Conservation (phyloP, 1,140 invertebrate species). For the Brachionus asplanchnoidis region DNA sequence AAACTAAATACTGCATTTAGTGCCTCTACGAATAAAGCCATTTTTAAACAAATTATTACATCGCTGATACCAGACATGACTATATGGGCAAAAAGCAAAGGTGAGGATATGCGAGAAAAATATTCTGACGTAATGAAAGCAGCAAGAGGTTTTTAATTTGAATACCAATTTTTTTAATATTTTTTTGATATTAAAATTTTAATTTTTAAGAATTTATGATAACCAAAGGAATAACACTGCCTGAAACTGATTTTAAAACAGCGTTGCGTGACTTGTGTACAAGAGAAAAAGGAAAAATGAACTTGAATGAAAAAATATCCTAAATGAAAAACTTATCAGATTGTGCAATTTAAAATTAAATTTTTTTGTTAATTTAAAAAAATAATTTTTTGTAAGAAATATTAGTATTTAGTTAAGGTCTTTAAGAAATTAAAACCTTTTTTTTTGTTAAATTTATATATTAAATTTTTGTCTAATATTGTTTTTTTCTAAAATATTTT, state of each 20-base stretch:
- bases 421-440: neutral
- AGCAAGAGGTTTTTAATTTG: conserved; percentile 7
- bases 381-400: neutral
- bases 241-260: neutral
- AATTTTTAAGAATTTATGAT: neutral
- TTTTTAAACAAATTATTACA: neutral
- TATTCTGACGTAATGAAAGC: neutral
- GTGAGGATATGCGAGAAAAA: neutral
- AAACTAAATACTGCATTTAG: neutral
- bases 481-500: neutral
- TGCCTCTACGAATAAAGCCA: neutral
- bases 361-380: neutral
- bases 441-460: neutral
- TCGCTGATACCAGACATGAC: neutral
- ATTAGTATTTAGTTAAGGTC: neutral
- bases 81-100: neutral
- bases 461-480: neutral
- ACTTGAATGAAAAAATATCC: neutral
- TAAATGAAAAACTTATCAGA: neutral
- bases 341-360: neutral
- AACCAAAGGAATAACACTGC: neutral
- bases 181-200: neutral
- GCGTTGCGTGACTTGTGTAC: neutral
- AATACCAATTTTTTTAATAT: neutral
- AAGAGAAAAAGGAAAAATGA: neutral